Evolutionary conservation across 2,797 vertebrate genomes (phyloP).

Genomic region (Furcifer pardalis): DNA sequence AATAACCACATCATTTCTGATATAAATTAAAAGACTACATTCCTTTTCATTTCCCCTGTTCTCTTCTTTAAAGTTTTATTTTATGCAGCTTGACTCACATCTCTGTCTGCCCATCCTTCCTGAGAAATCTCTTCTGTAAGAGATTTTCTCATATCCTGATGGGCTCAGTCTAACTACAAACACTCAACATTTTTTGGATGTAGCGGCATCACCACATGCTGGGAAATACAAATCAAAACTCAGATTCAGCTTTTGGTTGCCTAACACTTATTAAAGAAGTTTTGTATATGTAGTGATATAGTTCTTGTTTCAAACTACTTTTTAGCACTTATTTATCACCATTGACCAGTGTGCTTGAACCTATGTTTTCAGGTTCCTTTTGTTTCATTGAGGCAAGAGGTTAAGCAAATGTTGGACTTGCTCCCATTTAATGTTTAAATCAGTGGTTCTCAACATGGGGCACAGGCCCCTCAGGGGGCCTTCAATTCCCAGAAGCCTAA

Average conservation of each 20-base stretch:
- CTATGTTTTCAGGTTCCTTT: neutral
- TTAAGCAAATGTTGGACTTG: rapidly evolving
- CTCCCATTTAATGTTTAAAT: neutral
- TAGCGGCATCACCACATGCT: neutral
- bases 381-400: neutral
- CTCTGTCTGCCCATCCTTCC: neutral
- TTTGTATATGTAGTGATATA: neutral
- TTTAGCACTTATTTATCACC: neutral
- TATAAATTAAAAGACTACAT: neutral
- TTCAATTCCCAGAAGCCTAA: too few relatives aligned
- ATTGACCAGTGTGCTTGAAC: neutral
- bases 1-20: neutral
- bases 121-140: neutral
- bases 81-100: neutral
- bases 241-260: neutral
- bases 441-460: too few relatives aligned
- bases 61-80: neutral
- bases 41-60: neutral
- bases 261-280: neutral
- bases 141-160: conserved; percentile 27
- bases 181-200: neutral
- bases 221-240: neutral
- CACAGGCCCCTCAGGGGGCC: too few relatives aligned
- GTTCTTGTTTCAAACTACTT: conserved; percentile 22
- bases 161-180: conserved; percentile 3